A percentile compares a stretch with the other conserved stretches of the same genome.
phyloP scores from a whole-genome alignment of 2,797 vertebrate genomes.

The Hylomyscus alleni region DNA sequence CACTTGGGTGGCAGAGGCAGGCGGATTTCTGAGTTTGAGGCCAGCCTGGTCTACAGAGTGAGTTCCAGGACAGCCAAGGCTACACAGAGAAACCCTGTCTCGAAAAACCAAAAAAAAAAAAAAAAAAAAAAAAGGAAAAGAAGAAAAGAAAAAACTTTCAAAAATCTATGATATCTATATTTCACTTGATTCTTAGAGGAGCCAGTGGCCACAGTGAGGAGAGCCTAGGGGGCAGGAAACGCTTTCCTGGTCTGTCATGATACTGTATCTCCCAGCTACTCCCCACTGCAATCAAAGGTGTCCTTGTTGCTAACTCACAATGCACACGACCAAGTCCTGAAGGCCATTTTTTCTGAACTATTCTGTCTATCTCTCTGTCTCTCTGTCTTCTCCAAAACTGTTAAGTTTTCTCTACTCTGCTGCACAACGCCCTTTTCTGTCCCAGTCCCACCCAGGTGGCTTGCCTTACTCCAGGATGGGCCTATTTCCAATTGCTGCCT shows the following conservation, averaged over 20 bases:
- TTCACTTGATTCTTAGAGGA: slow-evolving; percentile 51
- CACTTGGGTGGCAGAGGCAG: too few species aligned
- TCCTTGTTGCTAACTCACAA: background rate
- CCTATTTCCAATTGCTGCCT: background rate
- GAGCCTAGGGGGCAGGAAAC: background rate
- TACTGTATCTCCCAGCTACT: background rate
- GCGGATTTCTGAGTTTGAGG: too few species aligned
- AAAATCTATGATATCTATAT: background rate
- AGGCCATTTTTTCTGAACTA: background rate
- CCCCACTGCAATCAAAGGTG: background rate
- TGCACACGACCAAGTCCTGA: background rate
- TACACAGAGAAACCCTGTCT: too few species aligned
- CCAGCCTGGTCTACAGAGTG: too few species aligned
- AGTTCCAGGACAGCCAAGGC: too few species aligned
- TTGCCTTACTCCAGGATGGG: background rate
- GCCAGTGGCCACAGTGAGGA: background rate
- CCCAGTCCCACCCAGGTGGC: background rate
- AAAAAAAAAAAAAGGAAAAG: too few species aligned
- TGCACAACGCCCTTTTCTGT: background rate
- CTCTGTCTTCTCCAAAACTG: background rate
- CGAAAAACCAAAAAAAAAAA: too few species aligned
- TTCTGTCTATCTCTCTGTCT: background rate
- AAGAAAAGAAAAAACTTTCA: background rate
- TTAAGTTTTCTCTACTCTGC: background rate
- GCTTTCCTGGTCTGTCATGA: background rate